Percentiles rank a stretch among this genome's conserved stretches.
Conservation (phyloP, 2,113 vertebrate genomes). For the Azemiops feae region DNA sequence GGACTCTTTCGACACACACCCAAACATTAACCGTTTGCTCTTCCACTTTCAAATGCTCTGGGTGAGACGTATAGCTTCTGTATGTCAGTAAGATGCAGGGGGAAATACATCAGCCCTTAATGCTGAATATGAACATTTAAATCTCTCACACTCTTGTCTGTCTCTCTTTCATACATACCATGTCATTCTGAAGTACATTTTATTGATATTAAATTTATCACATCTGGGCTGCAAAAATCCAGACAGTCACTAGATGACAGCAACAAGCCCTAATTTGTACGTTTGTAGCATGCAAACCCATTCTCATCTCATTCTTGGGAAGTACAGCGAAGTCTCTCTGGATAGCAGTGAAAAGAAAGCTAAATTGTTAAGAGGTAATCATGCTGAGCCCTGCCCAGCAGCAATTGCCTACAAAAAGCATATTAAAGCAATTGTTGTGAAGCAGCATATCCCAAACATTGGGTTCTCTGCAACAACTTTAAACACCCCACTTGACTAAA, state of each 20-base stretch:
- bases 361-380: not conserved
- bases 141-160: not conserved
- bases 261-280: not conserved
- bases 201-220: not conserved
- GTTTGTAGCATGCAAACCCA: not conserved
- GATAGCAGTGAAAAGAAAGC: constrained; percentile 3
- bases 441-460: not conserved
- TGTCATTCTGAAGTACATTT: not conserved
- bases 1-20: too few relatives aligned
- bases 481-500: not conserved
- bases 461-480: not conserved
- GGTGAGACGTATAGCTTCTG: not conserved
- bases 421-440: not conserved
- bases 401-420: not conserved
- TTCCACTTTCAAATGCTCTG: not conserved
- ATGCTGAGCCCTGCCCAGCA: not conserved
- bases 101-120: not conserved
- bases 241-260: not conserved
- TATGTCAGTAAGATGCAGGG: not conserved
- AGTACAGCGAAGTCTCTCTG: constrained; percentile 2
- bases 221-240: not conserved
- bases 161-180: not conserved
- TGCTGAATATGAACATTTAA: not conserved
- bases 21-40: not conserved
- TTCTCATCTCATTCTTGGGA: not conserved